phyloP scores from a whole-genome alignment of 2,888 invertebrate genomes.

The Odiellus spinosus region DNA sequence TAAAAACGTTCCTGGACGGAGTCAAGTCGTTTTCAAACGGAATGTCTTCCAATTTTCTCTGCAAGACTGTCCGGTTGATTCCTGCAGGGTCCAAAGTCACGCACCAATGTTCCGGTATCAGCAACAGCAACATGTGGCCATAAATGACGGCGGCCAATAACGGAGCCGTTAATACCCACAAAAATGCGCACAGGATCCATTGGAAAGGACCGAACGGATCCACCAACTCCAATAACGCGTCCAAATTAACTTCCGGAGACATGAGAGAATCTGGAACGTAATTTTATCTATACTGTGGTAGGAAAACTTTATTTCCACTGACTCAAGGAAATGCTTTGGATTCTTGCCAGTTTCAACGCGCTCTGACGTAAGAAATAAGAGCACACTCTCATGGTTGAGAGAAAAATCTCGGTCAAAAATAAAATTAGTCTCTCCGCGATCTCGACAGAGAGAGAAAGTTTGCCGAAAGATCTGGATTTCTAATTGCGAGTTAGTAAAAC shows the following conservation, averaged over 20 bases:
- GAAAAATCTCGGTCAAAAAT: too few species aligned
- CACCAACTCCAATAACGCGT: neutral
- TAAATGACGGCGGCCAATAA: slow-evolving; percentile 5
- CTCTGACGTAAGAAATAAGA: too few species aligned
- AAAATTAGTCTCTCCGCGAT: too few species aligned
- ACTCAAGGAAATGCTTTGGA: too few species aligned
- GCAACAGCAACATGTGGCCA: slow-evolving; percentile 4
- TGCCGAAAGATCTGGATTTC: too few species aligned
- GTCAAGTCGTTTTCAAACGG: neutral
- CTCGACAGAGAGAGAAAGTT: too few species aligned
- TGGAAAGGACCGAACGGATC: slow-evolving; percentile 6
- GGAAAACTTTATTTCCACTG: too few species aligned
- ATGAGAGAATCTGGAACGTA: too few species aligned
- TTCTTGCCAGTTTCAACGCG: too few species aligned
- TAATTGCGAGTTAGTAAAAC: too few species aligned
- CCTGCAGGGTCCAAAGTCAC: neutral
- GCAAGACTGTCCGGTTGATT: neutral
- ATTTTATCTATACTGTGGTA: too few species aligned
- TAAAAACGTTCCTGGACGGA: neutral
- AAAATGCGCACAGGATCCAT: slow-evolving; percentile 1
- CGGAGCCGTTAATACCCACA: slow-evolving; percentile 5
- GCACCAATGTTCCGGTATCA: slow-evolving; percentile 5
- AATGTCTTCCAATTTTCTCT: neutral
- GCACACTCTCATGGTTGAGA: too few species aligned
- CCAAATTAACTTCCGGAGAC: slow-evolving; percentile 3